Conservation (phyloP, 1,140 invertebrate genomes). For the Olivierus martensii region DNA sequence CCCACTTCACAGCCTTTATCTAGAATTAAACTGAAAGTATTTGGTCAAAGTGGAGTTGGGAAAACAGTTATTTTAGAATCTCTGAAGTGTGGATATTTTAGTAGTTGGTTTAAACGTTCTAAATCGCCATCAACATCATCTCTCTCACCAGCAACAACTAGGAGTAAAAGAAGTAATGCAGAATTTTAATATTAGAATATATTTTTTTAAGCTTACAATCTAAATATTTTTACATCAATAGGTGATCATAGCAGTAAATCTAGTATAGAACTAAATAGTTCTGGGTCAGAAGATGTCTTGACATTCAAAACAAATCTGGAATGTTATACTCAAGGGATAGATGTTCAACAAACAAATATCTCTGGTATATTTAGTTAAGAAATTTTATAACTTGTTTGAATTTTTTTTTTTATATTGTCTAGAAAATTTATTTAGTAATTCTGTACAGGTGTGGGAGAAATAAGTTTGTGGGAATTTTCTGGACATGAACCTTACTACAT, state of each 20-base stretch:
- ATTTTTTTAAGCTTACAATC: too few species aligned
- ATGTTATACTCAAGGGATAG: slow-evolving; percentile 50
- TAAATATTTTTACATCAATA: background rate
- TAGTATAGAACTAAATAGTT: slow-evolving; percentile 14
- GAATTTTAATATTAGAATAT: too few species aligned
- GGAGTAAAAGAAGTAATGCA: background rate
- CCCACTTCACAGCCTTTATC: slow-evolving; percentile 45
- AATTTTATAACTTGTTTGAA: background rate
- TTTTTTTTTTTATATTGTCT: too few species aligned
- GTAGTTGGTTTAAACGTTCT: slow-evolving; percentile 43
- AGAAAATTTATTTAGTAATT: too few species aligned
- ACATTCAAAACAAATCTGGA: slow-evolving; percentile 47
- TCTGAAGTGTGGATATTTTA: slow-evolving; percentile 51
- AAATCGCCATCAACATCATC: slow-evolving; percentile 31
- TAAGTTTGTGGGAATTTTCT: slow-evolving; percentile 68
- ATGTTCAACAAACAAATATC: slow-evolving; percentile 44
- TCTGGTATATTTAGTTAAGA: slow-evolving; percentile 23
- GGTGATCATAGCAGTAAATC: slow-evolving; percentile 9
- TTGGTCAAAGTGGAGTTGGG: slow-evolving; percentile 61
- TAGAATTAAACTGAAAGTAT: slow-evolving; percentile 55
- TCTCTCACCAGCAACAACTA: background rate
- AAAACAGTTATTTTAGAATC: slow-evolving; percentile 59
- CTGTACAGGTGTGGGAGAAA: slow-evolving; percentile 47
- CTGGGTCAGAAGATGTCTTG: slow-evolving; percentile 40
- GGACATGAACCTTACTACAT: slow-evolving; percentile 64